phyloP scores from a whole-genome alignment of 2,888 invertebrate genomes.

The Tubulanus polymorphus region DNA sequence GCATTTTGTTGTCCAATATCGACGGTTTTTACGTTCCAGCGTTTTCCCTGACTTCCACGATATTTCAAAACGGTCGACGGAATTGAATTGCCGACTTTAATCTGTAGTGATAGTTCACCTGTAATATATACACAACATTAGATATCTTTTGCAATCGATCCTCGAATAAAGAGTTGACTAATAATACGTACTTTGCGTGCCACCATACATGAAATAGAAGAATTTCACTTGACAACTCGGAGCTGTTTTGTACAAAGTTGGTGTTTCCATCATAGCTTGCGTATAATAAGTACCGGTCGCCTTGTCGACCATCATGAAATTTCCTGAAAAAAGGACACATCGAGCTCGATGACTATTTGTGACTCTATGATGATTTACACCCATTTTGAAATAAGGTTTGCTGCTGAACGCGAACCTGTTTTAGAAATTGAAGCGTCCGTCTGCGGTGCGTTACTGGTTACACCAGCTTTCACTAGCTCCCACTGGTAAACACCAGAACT shows the following conservation, averaged over 20 bases:
- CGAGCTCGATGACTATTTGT: not conserved
- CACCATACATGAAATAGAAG: conserved; percentile 44
- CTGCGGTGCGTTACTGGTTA: conserved; percentile 15
- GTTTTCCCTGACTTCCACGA: conserved; percentile 39
- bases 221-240: conserved; percentile 40
- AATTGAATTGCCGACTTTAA: too few relatives aligned
- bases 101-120: too few relatives aligned
- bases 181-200: conserved; percentile 25
- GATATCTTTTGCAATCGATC: too few relatives aligned
- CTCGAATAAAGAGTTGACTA: too few relatives aligned
- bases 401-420: too few relatives aligned
- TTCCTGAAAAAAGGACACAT: conserved; percentile 23
- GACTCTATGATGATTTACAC: too few relatives aligned
- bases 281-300: conserved; percentile 28
- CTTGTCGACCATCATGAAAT: conserved; percentile 36
- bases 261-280: conserved; percentile 31
- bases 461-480: conserved; percentile 27
- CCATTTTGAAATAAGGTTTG: too few relatives aligned
- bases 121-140: too few relatives aligned
- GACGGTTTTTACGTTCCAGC: conserved; percentile 34
- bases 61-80: too few relatives aligned
- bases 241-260: conserved; percentile 33
- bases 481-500: conserved; percentile 36
- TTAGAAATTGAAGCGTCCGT: too few relatives aligned
- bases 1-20: conserved; percentile 36